A percentile compares a stretch with the other conserved stretches of the same genome.
These are phyloP conservation scores for Danio tinwini DNA, from an alignment of 2,797 vertebrate species.

Conservation along the genomic window DNA sequence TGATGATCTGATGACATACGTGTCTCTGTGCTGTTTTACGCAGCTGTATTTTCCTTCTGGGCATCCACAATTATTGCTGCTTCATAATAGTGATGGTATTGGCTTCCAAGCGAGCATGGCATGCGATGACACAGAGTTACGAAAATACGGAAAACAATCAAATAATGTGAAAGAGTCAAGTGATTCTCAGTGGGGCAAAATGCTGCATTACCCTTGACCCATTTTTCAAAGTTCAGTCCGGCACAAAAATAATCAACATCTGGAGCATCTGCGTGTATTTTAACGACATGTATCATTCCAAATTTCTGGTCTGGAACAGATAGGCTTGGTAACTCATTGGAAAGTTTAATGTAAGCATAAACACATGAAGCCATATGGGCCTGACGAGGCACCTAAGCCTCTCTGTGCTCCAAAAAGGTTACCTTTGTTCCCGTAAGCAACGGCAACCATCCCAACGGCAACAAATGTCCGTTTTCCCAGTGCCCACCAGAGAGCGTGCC, in stretches of 20 bases:
- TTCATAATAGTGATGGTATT: constrained; percentile 10
- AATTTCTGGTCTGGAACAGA: constrained; percentile 52
- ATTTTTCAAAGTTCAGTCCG: constrained; percentile 35
- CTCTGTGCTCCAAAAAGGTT: constrained; percentile 19
- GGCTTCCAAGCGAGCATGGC: constrained; percentile 6
- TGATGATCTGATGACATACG: constrained; percentile 7
- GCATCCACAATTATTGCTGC: constrained; percentile 22
- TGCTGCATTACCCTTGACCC: constrained; percentile 42
- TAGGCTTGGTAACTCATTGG: constrained; percentile 47
- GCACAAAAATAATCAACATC: constrained; percentile 49
- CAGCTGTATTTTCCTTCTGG: constrained; percentile 29
- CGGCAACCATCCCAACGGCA: constrained; percentile 30
- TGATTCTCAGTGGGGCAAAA: constrained; percentile 45
- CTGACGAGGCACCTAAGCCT: constrained; percentile 12
- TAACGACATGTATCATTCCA: constrained; percentile 48
- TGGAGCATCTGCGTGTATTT: constrained; percentile 51
- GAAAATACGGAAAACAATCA: constrained; percentile 39
- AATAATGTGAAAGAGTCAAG: constrained; percentile 33
- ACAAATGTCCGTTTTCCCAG: constrained; percentile 50
- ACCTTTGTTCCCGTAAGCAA: constrained; percentile 51
- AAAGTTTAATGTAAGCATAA: constrained; percentile 51
- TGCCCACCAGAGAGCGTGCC: constrained; percentile 47
- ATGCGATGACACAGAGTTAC: constrained; percentile 11
- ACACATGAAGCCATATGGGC: constrained; percentile 50
- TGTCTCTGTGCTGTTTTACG: constrained; percentile 14